Percentiles rank a stretch among this genome's conserved stretches.
Conservation (phyloP, 1,140 invertebrate genomes). For the Paramacrobiotus metropolitanus region DNA sequence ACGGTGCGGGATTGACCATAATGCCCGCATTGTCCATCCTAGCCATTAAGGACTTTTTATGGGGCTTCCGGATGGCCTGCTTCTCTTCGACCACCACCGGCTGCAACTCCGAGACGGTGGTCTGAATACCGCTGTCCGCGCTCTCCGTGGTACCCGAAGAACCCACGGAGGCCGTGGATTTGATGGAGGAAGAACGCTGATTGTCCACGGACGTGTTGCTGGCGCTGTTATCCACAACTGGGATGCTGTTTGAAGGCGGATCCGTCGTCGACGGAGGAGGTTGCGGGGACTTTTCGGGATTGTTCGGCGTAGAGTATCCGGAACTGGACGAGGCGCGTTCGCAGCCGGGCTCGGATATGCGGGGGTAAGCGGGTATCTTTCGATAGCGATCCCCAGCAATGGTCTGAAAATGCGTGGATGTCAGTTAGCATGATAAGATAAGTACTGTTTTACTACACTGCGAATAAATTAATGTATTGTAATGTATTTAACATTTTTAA, state of each 20-base stretch:
- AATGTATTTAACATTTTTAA: too few species aligned
- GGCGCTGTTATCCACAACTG: too few species aligned
- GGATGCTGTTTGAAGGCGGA: too few species aligned
- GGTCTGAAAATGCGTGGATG: too few species aligned
- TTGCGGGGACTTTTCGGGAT: background rate
- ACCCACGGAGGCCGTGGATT: background rate
- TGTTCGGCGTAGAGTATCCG: background rate
- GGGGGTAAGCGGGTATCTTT: background rate
- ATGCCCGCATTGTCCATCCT: background rate
- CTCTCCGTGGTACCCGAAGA: background rate
- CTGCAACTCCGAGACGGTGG: background rate
- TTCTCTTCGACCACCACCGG: background rate
- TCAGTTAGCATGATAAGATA: too few species aligned
- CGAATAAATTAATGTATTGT: too few species aligned
- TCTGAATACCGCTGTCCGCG: background rate
- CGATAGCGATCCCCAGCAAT: background rate
- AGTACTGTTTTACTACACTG: too few species aligned
- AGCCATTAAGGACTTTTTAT: background rate
- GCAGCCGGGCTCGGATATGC: background rate
- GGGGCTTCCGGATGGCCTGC: background rate
- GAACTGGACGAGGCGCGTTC: background rate
- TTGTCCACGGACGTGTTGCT: background rate
- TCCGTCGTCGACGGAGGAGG: too few species aligned
- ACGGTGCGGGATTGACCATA: background rate
- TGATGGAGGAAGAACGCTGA: conserved; percentile 3